These are phyloP conservation scores for Uropsilus gracilis DNA, from an alignment of 2,113 vertebrate species.

Conservation along the genomic window DNA sequence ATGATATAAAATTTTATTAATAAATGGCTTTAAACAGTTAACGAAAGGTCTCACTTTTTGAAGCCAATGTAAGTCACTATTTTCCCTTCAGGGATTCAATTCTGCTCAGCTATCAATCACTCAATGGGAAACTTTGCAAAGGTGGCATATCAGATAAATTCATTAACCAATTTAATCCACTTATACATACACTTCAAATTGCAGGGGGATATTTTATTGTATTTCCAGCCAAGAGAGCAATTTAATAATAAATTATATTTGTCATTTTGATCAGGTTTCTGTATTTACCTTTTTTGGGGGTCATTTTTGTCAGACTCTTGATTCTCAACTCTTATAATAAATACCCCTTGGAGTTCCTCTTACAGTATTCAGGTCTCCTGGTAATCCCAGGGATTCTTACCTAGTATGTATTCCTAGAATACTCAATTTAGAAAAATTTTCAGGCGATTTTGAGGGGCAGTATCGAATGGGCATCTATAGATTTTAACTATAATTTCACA, in stretches of 20 bases:
- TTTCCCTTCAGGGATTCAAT: conserved; percentile 48
- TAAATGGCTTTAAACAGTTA: conserved; percentile 66
- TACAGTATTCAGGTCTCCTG: background rate
- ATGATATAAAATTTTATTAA: background rate
- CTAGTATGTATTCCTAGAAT: background rate
- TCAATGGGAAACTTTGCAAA: background rate
- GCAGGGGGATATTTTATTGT: conserved; percentile 48
- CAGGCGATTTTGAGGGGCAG: background rate
- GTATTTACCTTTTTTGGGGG: conserved; percentile 28
- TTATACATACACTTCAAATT: background rate
- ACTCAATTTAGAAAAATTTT: conserved; percentile 28
- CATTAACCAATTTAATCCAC: conserved; percentile 46
- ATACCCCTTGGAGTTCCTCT: background rate
- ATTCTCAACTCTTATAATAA: background rate
- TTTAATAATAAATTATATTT: conserved; percentile 60
- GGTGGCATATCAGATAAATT: conserved; percentile 38
- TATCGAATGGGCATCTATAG: background rate
- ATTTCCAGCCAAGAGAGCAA: conserved; percentile 50
- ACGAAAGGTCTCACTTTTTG: conserved; percentile 3
- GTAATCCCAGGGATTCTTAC: background rate
- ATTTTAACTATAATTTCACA: conserved; percentile 29
- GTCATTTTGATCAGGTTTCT: conserved; percentile 53
- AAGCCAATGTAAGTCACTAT: conserved; percentile 23
- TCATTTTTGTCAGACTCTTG: conserved; percentile 5
- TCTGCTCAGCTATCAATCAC: conserved; percentile 59